These are phyloP conservation scores for Brachypalpus laphriformis DNA, from an alignment of 2,888 invertebrate genomes.

Conservation along the genomic window DNA sequence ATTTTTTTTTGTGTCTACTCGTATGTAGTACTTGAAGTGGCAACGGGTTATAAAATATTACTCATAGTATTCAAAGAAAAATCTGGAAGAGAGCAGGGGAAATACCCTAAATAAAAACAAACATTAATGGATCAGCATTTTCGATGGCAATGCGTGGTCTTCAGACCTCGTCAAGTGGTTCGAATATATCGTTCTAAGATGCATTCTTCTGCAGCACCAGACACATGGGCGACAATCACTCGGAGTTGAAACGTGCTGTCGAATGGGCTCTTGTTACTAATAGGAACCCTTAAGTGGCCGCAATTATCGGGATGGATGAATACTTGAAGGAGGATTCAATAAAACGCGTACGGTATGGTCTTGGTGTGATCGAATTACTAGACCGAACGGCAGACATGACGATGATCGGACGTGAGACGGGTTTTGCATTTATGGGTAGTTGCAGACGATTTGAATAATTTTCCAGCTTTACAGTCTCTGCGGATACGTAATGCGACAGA, in stretches of 20 bases:
- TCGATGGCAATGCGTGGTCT: slow-evolving; percentile 14
- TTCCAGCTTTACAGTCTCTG: slow-evolving; percentile 68
- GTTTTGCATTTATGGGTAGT: slow-evolving; percentile 6
- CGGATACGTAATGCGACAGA: slow-evolving; percentile 51
- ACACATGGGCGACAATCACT: slow-evolving; percentile 71
- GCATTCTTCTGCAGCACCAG: slow-evolving; percentile 43
- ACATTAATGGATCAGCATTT: slow-evolving; percentile 44
- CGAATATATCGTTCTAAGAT: slow-evolving; percentile 15
- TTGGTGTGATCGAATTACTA: slow-evolving; percentile 52
- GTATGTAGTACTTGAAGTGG: slow-evolving; percentile 11
- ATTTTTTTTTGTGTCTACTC: neutral
- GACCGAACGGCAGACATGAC: slow-evolving; percentile 28
- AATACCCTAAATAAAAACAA: slow-evolving; percentile 43
- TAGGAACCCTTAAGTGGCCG: slow-evolving; percentile 64
- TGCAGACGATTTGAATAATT: slow-evolving; percentile 13
- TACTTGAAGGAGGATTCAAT: slow-evolving; percentile 26
- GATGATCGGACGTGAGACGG: neutral
- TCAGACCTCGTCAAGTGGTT: slow-evolving; percentile 44
- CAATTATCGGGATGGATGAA: slow-evolving; percentile 56
- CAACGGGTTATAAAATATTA: slow-evolving; percentile 29
- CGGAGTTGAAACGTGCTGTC: slow-evolving; percentile 25
- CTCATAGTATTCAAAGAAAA: neutral
- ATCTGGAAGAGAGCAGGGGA: slow-evolving; percentile 5
- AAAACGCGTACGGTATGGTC: neutral
- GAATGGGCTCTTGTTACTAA: slow-evolving; percentile 55